phyloP scores from a whole-genome alignment of 2,888 invertebrate species.

The Chalcosyrphus nemorum region DNA sequence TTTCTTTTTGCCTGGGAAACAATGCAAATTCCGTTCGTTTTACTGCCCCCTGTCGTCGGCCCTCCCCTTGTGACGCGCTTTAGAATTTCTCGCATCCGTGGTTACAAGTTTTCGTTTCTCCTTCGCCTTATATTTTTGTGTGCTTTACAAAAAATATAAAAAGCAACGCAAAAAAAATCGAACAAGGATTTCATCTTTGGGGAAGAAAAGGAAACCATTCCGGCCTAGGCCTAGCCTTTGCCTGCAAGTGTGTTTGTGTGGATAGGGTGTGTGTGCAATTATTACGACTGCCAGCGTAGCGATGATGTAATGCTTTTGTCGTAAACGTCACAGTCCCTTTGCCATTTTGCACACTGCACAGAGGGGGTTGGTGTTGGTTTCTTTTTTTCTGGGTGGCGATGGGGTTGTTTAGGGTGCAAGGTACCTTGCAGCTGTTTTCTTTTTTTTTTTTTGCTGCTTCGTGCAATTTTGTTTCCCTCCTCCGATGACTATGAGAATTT shows the following conservation, averaged over 20 bases:
- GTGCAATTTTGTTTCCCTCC: neutral
- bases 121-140: slow-evolving; percentile 4
- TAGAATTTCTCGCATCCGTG: slow-evolving; percentile 68
- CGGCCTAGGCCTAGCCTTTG: slow-evolving; percentile 38
- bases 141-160: too few relatives aligned
- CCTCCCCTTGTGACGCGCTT: slow-evolving; percentile 31
- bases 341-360: slow-evolving; percentile 25
- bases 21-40: slow-evolving; percentile 65
- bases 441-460: slow-evolving; percentile 12
- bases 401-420: slow-evolving; percentile 30
- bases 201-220: slow-evolving; percentile 14
- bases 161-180: slow-evolving; percentile 17
- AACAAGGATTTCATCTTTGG: slow-evolving; percentile 43
- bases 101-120: slow-evolving; percentile 47
- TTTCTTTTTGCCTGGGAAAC: slow-evolving; percentile 34
- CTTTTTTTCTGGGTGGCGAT: neutral
- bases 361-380: neutral
- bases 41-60: neutral
- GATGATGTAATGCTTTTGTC: slow-evolving; percentile 67
- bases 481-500: slow-evolving; percentile 61
- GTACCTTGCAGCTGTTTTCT: slow-evolving; percentile 40
- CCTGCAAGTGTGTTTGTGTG: neutral
- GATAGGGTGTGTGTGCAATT: slow-evolving; percentile 33
- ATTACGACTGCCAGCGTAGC: slow-evolving; percentile 47
- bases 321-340: slow-evolving; percentile 50